These are phyloP conservation scores for Cacatua alba DNA, from an alignment of 2,113 vertebrate genomes.

Conservation along the genomic window DNA sequence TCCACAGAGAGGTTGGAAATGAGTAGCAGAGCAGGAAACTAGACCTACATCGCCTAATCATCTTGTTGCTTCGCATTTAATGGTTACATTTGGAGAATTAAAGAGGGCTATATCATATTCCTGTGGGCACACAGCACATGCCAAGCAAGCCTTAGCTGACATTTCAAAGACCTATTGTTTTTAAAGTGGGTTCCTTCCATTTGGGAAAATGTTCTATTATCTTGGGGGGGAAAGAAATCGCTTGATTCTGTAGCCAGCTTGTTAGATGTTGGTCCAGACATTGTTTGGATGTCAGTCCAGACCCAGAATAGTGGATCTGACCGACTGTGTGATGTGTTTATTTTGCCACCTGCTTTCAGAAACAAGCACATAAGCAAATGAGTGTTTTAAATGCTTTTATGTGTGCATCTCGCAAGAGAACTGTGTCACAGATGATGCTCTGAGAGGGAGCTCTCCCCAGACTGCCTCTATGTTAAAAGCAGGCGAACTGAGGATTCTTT, in stretches of 20 bases:
- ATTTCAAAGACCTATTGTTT: constrained; percentile 54
- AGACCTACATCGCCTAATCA: neutral
- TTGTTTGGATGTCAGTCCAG: constrained; percentile 94
- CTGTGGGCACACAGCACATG: neutral
- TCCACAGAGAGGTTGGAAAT: neutral
- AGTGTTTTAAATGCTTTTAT: neutral
- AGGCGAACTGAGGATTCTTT: neutral
- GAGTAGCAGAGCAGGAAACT: neutral
- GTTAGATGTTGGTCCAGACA: constrained; percentile 90
- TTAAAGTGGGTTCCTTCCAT: constrained; percentile 50
- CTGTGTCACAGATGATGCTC: neutral
- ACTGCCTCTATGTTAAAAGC: neutral
- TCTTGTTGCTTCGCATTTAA: neutral
- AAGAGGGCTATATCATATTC: neutral
- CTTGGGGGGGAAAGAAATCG: constrained; percentile 75
- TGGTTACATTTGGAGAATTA: neutral
- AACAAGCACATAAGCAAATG: neutral
- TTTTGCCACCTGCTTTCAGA: constrained; percentile 89
- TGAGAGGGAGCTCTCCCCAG: neutral
- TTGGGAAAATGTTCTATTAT: constrained; percentile 41
- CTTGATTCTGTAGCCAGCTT: constrained; percentile 87
- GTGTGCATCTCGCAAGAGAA: neutral
- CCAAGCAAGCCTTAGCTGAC: constrained; percentile 11
- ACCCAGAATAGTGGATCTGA: constrained; percentile 88
- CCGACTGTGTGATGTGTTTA: constrained; percentile 89